These are phyloP conservation scores for Phragmatobia fuliginosa DNA, from an alignment of 2,888 invertebrate genomes.

Conservation along the genomic window DNA sequence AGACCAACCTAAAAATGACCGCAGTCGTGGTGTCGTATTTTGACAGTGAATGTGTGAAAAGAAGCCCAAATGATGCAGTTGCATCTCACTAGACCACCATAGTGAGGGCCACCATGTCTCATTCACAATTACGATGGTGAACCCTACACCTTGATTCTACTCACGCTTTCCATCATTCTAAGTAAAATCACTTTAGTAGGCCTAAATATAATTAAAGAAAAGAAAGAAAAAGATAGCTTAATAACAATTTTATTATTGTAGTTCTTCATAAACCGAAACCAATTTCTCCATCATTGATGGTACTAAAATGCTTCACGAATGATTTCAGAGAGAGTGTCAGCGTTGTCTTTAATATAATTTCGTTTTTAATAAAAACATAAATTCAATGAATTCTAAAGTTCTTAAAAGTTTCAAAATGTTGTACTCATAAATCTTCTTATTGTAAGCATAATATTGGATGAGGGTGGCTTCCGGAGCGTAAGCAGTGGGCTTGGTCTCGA, in stretches of 20 bases:
- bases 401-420: slow-evolving; percentile 56
- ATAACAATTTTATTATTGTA: neutral
- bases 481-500: slow-evolving; percentile 63
- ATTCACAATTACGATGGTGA: too few relatives aligned
- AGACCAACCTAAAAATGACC: too few relatives aligned
- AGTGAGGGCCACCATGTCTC: too few relatives aligned
- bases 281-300: neutral
- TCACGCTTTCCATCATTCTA: too few relatives aligned
- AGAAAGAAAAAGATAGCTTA: neutral
- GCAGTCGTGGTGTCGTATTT: too few relatives aligned
- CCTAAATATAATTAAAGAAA: too few relatives aligned
- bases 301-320: neutral
- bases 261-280: neutral
- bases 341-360: slow-evolving; percentile 51
- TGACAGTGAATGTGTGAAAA: too few relatives aligned
- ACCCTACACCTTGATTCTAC: too few relatives aligned
- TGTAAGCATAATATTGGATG: slow-evolving; percentile 66
- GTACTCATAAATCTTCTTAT: slow-evolving; percentile 75
- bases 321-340: slow-evolving; percentile 55
- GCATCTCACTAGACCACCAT: too few relatives aligned
- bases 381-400: neutral
- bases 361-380: too few relatives aligned
- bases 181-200: too few relatives aligned
- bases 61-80: too few relatives aligned
- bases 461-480: slow-evolving; percentile 64